Evolutionary conservation across 2,888 invertebrate species (phyloP), one percentile per base, ranked within the genome.

Genomic region (Trypoxylon attenuatum): DNA sequence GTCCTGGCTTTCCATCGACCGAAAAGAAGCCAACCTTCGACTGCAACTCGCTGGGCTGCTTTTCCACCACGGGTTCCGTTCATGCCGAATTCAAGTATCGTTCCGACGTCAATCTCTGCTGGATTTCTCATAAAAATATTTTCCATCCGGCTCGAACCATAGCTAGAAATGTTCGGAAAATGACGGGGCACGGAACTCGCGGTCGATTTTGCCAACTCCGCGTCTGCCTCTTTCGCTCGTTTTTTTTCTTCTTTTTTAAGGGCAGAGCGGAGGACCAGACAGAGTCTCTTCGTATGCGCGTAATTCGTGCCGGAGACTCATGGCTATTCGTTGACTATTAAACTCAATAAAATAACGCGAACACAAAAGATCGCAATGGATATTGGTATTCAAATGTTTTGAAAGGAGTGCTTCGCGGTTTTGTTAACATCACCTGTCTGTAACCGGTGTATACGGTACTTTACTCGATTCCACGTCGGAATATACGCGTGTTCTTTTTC

Each of bases 381-480:
- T 86, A 86, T 86, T 86, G 86, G 86, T 86, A 86, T 86, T 86
- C 86, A 86, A 86, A 86, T 86, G 86, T 84, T 79, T 78, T 47
- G 21, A 74, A n/a, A n/a, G n/a, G n/a, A n/a, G n/a, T n/a, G n/a
- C n/a, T 38, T 23, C 46, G 61, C 71, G 61, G 51, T 18, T 1
- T 29, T 18, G n/a, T n/a, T n/a, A n/a, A n/a, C n/a, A n/a, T n/a
- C n/a, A n/a, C n/a, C n/a, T n/a, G n/a, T n/a, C n/a, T n/a, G n/a
- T n/a, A n/a, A n/a, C n/a, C n/a, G n/a, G n/a, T n/a, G n/a, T n/a
- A n/a, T n/a, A n/a, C n/a, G n/a, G n/a, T n/a, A n/a, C n/a, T n/a
- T n/a, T n/a, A n/a, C n/a, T 58, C 23, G 29, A 45, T 39, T 27
- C 39, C 50, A 33, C 51, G 57, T n/a, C n/a, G n/a, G n/a, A n/a